Percentiles rank a stretch among this genome's conserved stretches.
phyloP scores from a whole-genome alignment of 2,113 vertebrate species.

The Dicrurus megarhynchus region DNA sequence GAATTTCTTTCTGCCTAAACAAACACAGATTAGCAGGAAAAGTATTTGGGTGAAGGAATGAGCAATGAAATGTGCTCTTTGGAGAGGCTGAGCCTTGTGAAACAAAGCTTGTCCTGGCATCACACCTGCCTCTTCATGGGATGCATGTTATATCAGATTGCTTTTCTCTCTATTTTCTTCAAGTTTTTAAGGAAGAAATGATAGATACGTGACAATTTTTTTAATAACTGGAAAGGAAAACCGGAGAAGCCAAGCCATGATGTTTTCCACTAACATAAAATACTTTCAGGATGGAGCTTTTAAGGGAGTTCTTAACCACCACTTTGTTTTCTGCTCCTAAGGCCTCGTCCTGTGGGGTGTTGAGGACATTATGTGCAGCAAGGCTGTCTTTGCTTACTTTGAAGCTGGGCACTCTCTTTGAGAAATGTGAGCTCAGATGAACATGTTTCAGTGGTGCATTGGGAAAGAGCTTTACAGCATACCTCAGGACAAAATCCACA shows the following conservation, averaged over 20 bases:
- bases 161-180: background rate
- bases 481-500: background rate
- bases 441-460: fast-evolving
- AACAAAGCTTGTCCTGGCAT: background rate
- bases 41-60: background rate
- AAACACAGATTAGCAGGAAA: constrained; percentile 16
- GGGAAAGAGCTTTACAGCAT: background rate
- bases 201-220: background rate
- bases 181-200: background rate
- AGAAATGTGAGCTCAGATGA: background rate
- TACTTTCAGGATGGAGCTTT: background rate
- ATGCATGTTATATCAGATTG: background rate
- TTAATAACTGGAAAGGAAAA: background rate
- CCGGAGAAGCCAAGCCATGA: fast-evolving
- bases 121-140: background rate
- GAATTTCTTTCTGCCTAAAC: constrained; percentile 23
- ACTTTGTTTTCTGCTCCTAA: background rate
- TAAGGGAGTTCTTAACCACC: background rate
- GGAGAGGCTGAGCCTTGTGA: background rate
- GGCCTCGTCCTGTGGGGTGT: background rate
- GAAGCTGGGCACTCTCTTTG: background rate
- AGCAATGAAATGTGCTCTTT: background rate
- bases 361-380: background rate
- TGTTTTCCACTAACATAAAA: background rate
- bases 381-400: background rate